Base-by-base conservation (phyloP, 2,888 invertebrate genomes). In the Esperia sulphurella region DNA sequence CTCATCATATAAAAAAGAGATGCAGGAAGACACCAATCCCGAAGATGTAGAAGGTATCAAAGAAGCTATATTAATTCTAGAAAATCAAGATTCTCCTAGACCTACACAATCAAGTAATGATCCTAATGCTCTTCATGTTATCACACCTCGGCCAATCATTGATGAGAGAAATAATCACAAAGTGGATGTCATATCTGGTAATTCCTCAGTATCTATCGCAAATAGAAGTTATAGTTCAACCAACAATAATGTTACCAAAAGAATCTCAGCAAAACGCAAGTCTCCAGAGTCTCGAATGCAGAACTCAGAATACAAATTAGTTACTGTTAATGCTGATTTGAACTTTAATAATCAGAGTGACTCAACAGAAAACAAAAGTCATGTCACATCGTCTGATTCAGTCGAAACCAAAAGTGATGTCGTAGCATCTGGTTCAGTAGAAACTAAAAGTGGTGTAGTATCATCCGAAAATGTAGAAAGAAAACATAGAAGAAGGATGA, bases 1-100 rank as follows among this genome's bases (percentile, higher is more conserved):
- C 84, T 96, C 96, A 0, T 93, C 94, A 30, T 96, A 95, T 70
- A 95, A 94, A 71, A 95, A 94, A 66, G 93, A 94, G 48, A 79
- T 82, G 71, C 80, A 83, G 57, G 80, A 83, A 46, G 83, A 83
- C 63, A 58, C 72, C 42, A 83, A 79, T 41, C 80, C 86, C 6
- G 87, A 83, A 74, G 83, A 83, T 14, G 75, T 79, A 9, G 77
- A 77, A 21, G 87, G 86, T 12, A 71, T 89, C 3, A 86, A 86
- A 71, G 83, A 86, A 60, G 89, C 89, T 31, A 87, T 89, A 51
- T 68, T 83, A 5, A 85, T 88, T 31, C 60, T 89, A 46, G 82
- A 83, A 64, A 84, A 83, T 53, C 85, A 85, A 59, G 73, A 86
- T 44, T 59, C 53, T 14, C 38, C 53, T 28, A 69, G 70, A 50